Percentiles rank a stretch among this genome's conserved stretches.
Conservation (phyloP, 2,113 vertebrate species). For the Bombycilla garrulus region DNA sequence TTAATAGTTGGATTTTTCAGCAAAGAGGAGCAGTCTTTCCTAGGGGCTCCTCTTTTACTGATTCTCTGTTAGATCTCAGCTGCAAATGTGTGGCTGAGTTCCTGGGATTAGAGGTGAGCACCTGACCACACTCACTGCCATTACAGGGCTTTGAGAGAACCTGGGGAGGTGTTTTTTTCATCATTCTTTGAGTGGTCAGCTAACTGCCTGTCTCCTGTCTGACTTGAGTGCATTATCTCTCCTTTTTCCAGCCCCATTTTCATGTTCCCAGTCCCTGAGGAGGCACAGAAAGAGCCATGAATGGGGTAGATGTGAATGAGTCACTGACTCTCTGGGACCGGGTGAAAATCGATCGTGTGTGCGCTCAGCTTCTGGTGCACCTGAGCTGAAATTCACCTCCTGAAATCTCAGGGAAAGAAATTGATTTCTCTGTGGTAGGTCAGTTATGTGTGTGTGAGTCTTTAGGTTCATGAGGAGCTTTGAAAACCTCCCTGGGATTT, state of each 20-base stretch:
- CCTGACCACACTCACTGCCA: rapidly evolving
- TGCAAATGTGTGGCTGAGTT: background rate
- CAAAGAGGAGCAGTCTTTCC: background rate
- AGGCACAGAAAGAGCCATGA: background rate
- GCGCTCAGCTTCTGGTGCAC: background rate
- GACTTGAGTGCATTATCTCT: background rate
- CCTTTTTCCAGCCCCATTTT: background rate
- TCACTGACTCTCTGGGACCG: background rate
- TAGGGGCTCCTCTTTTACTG: background rate
- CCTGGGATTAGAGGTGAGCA: background rate
- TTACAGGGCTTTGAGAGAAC: background rate
- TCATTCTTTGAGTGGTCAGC: background rate
- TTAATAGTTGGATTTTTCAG: background rate
- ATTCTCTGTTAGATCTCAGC: background rate
- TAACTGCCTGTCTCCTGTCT: background rate
- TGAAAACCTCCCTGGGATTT: background rate
- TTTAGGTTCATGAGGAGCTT: background rate
- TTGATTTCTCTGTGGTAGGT: background rate
- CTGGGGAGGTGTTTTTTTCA: background rate
- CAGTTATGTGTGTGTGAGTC: background rate
- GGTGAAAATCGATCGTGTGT: background rate
- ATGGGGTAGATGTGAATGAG: background rate
- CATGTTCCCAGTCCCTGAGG: background rate
- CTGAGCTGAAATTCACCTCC: background rate
- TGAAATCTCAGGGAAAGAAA: background rate